Conservation (phyloP, 2,888 invertebrate genomes). For the Amphimallon solstitiale region DNA sequence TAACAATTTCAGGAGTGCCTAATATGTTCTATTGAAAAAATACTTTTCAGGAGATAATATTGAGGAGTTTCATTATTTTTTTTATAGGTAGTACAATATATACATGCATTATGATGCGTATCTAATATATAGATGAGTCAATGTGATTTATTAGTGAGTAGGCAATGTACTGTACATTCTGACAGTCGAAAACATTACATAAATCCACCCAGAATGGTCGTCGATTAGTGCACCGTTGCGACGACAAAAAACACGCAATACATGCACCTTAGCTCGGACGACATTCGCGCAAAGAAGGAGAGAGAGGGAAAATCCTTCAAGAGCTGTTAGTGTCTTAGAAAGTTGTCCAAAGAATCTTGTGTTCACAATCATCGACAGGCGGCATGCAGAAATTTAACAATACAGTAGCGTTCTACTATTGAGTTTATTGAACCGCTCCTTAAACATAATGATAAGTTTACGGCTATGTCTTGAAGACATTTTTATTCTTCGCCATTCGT, state of each 20-base stretch:
- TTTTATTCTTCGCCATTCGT: slow-evolving; percentile 44
- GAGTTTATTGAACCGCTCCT: slow-evolving; percentile 10
- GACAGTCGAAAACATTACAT: slow-evolving; percentile 19
- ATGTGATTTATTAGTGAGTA: too few species aligned
- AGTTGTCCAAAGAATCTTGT: slow-evolving; percentile 48
- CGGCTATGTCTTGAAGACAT: slow-evolving; percentile 40
- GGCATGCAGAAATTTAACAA: slow-evolving; percentile 31
- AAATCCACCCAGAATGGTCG: slow-evolving; percentile 31
- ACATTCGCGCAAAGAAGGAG: slow-evolving; percentile 47
- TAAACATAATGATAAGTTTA: slow-evolving; percentile 1
- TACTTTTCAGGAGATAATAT: too few species aligned
- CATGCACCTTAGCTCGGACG: slow-evolving; percentile 14
- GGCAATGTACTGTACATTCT: not conserved
- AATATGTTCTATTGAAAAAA: too few species aligned
- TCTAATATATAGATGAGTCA: too few species aligned
- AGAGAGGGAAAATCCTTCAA: slow-evolving; percentile 51
- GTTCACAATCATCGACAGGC: slow-evolving; percentile 42
- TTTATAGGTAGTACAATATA: too few species aligned
- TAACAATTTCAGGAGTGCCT: too few species aligned
- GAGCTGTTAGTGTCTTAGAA: slow-evolving; percentile 53
- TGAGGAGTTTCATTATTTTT: too few species aligned
- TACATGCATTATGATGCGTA: too few species aligned
- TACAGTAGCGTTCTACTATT: slow-evolving; percentile 33
- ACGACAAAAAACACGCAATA: slow-evolving; percentile 26
- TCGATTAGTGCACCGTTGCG: not conserved